Evolutionary conservation across 2,888 invertebrate species (phyloP).

Genomic region (Phoronis australis): DNA sequence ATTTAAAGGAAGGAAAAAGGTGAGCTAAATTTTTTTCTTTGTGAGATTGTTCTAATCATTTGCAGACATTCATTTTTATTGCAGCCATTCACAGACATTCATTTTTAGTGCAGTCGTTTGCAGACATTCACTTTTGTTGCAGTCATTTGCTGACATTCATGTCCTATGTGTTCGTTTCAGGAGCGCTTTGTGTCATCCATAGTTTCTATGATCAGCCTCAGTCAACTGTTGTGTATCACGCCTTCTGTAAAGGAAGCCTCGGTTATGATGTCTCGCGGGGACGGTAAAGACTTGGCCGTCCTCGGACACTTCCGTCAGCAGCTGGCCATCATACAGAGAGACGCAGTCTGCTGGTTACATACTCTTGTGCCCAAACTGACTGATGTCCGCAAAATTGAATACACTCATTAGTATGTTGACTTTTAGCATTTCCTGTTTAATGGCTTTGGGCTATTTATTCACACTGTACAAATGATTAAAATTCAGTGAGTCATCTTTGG

Average conservation of each 20-base stretch:
- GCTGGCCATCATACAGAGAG: constrained; percentile 68
- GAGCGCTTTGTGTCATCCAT: constrained; percentile 77
- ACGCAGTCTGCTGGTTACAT: constrained; percentile 83
- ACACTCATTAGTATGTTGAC: constrained; percentile 53
- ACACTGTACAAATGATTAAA: no score
- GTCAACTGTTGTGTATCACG: constrained; percentile 75
- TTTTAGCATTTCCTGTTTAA: no score
- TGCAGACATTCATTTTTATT: no score
- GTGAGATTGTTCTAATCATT: no score
- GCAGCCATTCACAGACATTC: no score
- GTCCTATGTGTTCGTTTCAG: constrained; percentile 55
- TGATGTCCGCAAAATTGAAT: constrained; percentile 67
- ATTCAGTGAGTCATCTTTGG: no score
- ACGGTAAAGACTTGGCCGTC: constrained; percentile 46
- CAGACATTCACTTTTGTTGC: no score
- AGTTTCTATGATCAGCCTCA: constrained; percentile 78
- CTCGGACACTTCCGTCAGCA: constrained; percentile 55
- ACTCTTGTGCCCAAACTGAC: constrained; percentile 72
- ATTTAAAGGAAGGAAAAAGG: no score
- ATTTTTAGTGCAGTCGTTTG: no score
- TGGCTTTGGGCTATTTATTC: no score
- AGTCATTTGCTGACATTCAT: neutral
- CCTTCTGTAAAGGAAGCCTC: constrained; percentile 62
- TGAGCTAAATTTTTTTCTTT: no score
- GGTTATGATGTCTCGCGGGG: constrained; percentile 37